A percentile compares a stretch with the other conserved stretches of the same genome.
phyloP scores from a whole-genome alignment of 2,797 vertebrate genomes.

The Melanitta fusca region DNA sequence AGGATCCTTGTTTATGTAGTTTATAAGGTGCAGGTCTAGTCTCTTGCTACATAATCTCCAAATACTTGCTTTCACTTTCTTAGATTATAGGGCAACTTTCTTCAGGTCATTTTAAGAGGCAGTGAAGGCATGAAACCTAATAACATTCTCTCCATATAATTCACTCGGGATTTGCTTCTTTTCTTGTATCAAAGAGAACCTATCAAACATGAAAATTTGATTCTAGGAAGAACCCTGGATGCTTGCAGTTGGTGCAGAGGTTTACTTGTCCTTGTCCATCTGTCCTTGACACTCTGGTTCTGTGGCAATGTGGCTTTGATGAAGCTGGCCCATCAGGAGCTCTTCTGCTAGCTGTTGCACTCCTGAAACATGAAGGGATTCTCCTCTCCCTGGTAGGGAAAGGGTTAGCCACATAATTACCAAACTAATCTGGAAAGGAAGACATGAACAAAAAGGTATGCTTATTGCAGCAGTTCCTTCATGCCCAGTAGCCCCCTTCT shows the following conservation, averaged over 20 bases:
- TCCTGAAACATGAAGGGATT: not conserved
- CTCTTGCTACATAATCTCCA: not conserved
- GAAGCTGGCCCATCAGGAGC: not conserved
- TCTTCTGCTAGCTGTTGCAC: not conserved
- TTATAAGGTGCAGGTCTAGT: not conserved
- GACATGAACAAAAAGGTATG: not conserved
- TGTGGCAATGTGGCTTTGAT: not conserved
- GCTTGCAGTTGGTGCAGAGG: not conserved
- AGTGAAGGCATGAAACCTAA: not conserved
- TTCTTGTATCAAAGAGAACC: not conserved
- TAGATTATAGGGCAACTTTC: no score
- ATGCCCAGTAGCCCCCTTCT: not conserved
- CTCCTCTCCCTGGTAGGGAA: not conserved
- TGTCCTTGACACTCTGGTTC: not conserved
- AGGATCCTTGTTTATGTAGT: not conserved
- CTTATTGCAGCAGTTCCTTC: not conserved
- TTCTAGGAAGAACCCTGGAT: not conserved
- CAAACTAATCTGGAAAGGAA: not conserved
- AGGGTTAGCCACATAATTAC: not conserved
- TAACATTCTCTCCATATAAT: not conserved
- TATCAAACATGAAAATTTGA: not conserved
- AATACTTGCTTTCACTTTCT: not conserved
- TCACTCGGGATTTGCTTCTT: not conserved
- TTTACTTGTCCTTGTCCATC: not conserved
- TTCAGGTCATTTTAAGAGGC: not conserved